Conservation (phyloP, 1,140 invertebrate genomes). For the Drosophila auraria region DNA sequence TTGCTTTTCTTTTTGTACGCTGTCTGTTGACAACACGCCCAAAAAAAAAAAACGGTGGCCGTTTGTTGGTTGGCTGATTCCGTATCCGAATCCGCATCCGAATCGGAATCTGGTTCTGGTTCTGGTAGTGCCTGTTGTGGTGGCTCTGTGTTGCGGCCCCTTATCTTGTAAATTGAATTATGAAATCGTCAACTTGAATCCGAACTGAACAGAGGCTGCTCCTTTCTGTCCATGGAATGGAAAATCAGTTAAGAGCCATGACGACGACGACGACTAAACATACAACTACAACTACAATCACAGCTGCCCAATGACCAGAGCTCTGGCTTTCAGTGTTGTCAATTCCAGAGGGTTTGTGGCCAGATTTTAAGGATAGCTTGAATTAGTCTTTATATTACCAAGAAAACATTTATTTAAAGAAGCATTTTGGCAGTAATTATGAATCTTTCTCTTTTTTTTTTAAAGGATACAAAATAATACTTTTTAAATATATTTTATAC, state of each 20-base stretch:
- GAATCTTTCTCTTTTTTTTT: background rate
- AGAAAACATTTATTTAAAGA: background rate
- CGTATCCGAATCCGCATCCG: slow-evolving; percentile 28
- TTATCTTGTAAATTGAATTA: slow-evolving; percentile 84
- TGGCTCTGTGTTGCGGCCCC: slow-evolving; percentile 46
- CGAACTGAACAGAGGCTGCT: slow-evolving; percentile 72
- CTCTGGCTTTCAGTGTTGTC: slow-evolving; percentile 13
- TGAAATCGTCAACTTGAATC: slow-evolving; percentile 83
- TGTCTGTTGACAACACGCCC: slow-evolving; percentile 71
- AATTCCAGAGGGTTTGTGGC: background rate
- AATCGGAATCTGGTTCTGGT: slow-evolving; percentile 28
- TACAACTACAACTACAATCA: slow-evolving; percentile 31
- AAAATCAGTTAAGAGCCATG: slow-evolving; percentile 81
- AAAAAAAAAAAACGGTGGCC: slow-evolving; percentile 64
- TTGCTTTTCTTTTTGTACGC: slow-evolving; percentile 33
- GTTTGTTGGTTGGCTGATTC: slow-evolving; percentile 53
- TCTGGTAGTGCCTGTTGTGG: slow-evolving; percentile 29
- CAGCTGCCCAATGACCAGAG: slow-evolving; percentile 77
- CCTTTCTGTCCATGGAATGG: slow-evolving; percentile 73
- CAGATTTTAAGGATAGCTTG: no score
- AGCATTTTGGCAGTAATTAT: background rate
- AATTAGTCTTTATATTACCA: background rate
- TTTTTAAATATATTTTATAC: no score
- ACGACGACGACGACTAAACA: slow-evolving; percentile 52
- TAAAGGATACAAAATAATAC: background rate